Conservation (phyloP, 2,888 invertebrate genomes). For the Drosophila gaucha region DNA sequence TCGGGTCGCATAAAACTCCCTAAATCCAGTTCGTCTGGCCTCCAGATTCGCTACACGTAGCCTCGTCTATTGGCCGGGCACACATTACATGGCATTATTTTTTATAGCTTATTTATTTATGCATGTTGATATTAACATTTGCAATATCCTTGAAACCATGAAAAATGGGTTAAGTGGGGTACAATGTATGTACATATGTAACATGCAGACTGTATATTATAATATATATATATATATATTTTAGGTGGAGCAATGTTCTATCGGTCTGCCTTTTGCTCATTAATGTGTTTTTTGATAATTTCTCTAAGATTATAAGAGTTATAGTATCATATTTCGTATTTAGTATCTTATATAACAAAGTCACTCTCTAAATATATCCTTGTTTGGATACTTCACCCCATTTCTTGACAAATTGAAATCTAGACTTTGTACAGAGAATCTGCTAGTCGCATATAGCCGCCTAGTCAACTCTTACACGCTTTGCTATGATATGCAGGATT, state of each 20-base stretch:
- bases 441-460: background rate
- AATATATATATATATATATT: background rate
- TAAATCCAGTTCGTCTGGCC: slow-evolving; percentile 46
- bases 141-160: background rate
- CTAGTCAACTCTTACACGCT: too few relatives aligned
- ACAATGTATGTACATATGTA: background rate
- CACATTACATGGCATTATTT: slow-evolving; percentile 74
- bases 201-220: background rate
- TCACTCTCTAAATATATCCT: background rate
- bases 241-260: background rate
- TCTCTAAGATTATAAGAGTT: background rate
- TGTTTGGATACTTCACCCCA: background rate
- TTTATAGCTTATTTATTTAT: slow-evolving; percentile 73
- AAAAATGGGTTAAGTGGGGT: slow-evolving; percentile 4
- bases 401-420: background rate
- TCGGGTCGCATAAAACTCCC: slow-evolving; percentile 52
- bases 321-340: background rate
- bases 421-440: background rate
- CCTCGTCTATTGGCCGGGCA: slow-evolving; percentile 18
- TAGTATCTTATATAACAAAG: too few relatives aligned
- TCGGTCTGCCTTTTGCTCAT: too few relatives aligned
- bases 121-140: slow-evolving; percentile 60
- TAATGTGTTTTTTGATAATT: background rate
- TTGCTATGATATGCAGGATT: background rate
- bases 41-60: slow-evolving; percentile 11